phyloP scores from a whole-genome alignment of 2,797 vertebrate species.

The Schizothorax lantsangensis region DNA sequence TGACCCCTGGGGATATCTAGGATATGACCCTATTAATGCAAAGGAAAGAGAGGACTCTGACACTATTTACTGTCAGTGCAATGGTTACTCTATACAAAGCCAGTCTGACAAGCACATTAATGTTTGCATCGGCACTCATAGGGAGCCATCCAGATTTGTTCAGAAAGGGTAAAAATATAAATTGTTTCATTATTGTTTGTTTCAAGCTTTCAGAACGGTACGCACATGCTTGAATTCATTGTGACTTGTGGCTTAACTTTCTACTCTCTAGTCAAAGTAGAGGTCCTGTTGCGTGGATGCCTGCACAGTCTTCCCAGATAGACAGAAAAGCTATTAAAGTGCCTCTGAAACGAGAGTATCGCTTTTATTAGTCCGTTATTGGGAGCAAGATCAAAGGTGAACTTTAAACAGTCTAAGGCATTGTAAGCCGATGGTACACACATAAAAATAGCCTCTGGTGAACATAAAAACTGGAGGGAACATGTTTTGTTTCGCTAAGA shows the following conservation, averaged over 20 bases:
- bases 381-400: constrained; percentile 77
- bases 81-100: constrained; percentile 31
- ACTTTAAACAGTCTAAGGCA: constrained; percentile 70
- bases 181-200: constrained; percentile 17
- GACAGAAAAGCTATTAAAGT: constrained; percentile 65
- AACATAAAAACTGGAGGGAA: constrained; percentile 38
- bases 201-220: constrained; percentile 40
- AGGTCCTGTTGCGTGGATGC: constrained; percentile 22
- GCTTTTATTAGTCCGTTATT: constrained; percentile 73
- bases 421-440: constrained; percentile 63
- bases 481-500: constrained; percentile 65
- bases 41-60: constrained; percentile 66
- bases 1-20: constrained; percentile 60
- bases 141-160: constrained; percentile 15
- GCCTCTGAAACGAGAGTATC: constrained; percentile 58
- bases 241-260: constrained; percentile 48
- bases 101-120: constrained; percentile 4
- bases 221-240: constrained; percentile 52
- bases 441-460: constrained; percentile 46
- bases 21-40: constrained; percentile 62
- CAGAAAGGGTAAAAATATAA: background rate
- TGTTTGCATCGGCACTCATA: constrained; percentile 9
- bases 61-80: constrained; percentile 68
- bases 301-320: constrained; percentile 69
- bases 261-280: background rate